Percentiles rank a stretch among this genome's conserved stretches.
Conservation (phyloP, 2,797 vertebrate species). For the Xyrichtys novacula region DNA sequence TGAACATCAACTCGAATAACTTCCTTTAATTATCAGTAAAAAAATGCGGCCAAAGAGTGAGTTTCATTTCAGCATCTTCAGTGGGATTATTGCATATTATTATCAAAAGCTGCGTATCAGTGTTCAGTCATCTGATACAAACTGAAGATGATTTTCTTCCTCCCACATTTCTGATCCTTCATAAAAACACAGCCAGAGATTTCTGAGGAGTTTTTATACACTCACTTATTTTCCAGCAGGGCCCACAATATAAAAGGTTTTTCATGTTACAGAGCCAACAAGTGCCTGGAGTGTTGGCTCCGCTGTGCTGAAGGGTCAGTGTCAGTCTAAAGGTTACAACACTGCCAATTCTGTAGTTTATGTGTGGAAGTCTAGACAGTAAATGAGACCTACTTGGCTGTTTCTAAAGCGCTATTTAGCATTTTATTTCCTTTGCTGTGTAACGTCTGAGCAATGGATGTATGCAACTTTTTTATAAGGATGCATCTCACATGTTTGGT, state of each 20-base stretch:
- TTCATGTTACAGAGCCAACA: constrained; percentile 65
- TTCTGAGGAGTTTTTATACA: constrained; percentile 12
- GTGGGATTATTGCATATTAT: neutral
- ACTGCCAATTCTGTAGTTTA: constrained; percentile 8
- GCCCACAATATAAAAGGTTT: constrained; percentile 61
- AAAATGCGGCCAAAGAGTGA: neutral
- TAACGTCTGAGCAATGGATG: neutral
- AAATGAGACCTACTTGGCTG: constrained; percentile 15
- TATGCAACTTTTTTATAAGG: neutral
- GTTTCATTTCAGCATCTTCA: constrained; percentile 11
- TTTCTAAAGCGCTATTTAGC: constrained; percentile 35
- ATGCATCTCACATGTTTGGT: neutral
- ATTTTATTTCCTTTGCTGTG: neutral
- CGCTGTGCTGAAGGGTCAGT: constrained; percentile 25
- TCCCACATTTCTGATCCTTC: constrained; percentile 21
- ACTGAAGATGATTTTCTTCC: neutral
- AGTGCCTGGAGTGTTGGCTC: constrained; percentile 51
- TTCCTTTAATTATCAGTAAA: too few relatives aligned
- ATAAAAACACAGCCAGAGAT: constrained; percentile 17
- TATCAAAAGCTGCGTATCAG: neutral
- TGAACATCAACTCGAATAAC: too few relatives aligned
- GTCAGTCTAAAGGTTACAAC: constrained; percentile 41
- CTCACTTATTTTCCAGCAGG: constrained; percentile 29
- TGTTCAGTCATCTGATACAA: constrained; percentile 2
- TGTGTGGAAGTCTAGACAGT: constrained; percentile 1